Conservation (phyloP, 2,888 invertebrate genomes). For the Galeopsomyia nigrocyanea region DNA sequence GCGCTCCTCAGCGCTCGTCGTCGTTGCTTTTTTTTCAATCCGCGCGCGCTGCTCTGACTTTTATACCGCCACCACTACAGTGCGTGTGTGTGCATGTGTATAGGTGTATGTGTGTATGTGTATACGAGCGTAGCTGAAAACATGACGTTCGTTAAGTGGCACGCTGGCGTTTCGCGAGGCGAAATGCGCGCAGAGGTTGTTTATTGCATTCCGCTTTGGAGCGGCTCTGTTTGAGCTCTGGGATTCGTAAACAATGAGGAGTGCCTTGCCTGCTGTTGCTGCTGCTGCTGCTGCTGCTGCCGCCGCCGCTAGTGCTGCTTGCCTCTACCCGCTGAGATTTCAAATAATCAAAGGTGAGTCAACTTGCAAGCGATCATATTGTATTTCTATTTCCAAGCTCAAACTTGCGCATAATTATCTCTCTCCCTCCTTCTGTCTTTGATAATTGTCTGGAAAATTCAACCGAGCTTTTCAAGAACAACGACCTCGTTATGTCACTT, state of each 20-base stretch:
- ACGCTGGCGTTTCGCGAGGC: not conserved
- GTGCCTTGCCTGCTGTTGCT: not conserved
- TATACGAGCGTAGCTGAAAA: conserved; percentile 26
- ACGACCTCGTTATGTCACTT: conserved; percentile 5
- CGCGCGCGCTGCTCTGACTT: conserved; percentile 7
- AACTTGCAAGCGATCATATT: too few species aligned
- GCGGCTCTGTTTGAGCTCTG: not conserved
- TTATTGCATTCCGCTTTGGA: not conserved
- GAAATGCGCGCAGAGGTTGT: not conserved
- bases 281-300: not conserved
- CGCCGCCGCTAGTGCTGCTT: too few species aligned
- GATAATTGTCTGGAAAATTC: too few species aligned
- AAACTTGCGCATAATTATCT: too few species aligned
- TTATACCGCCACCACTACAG: not conserved
- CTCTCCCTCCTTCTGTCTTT: too few species aligned
- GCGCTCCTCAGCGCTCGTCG: not conserved
- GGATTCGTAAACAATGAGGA: conserved; percentile 10
- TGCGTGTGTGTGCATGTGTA: not conserved
- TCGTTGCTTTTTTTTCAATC: conserved; percentile 8
- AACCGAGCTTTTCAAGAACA: not conserved
- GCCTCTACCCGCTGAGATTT: too few species aligned
- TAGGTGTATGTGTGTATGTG: not conserved
- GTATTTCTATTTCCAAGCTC: too few species aligned
- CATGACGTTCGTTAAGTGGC: conserved; percentile 4
- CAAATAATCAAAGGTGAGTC: too few species aligned